These are phyloP conservation scores for Alviniconcha marisindica DNA, from an alignment of 1,140 invertebrate genomes.

Conservation along the genomic window DNA sequence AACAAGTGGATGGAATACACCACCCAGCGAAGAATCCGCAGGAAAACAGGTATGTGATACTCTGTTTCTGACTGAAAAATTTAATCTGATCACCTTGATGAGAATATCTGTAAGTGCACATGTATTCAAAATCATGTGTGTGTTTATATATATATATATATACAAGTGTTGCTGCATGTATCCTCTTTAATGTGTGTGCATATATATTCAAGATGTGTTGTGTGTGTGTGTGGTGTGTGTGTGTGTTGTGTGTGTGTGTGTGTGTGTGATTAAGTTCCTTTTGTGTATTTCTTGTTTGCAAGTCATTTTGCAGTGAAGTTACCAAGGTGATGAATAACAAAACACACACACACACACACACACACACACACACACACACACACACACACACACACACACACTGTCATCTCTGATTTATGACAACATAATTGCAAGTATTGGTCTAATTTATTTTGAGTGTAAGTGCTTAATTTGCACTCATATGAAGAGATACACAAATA, in stretches of 20 bases:
- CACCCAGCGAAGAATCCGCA: conserved; percentile 46
- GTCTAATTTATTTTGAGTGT: too few relatives aligned
- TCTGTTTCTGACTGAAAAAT: neutral
- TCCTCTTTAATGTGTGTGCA: neutral
- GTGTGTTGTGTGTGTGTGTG: neutral
- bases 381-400: neutral
- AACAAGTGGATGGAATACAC: conserved; percentile 56
- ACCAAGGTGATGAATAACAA: neutral
- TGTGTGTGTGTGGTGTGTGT: neutral
- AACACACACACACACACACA: neutral
- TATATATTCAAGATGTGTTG: neutral
- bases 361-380: neutral
- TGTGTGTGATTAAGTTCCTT: neutral
- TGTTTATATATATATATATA: too few relatives aligned
- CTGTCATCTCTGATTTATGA: too few relatives aligned
- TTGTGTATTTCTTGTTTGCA: neutral
- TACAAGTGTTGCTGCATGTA: neutral
- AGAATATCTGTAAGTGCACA: neutral
- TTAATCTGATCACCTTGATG: neutral
- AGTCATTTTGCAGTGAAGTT: neutral
- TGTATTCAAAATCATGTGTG: neutral
- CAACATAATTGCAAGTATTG: too few relatives aligned
- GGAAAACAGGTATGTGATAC: conserved; percentile 51
- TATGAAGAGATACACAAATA: too few relatives aligned
- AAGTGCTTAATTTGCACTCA: too few relatives aligned